Conservation (phyloP, 2,888 invertebrate species). For the Ramazzottius varieornatus region DNA sequence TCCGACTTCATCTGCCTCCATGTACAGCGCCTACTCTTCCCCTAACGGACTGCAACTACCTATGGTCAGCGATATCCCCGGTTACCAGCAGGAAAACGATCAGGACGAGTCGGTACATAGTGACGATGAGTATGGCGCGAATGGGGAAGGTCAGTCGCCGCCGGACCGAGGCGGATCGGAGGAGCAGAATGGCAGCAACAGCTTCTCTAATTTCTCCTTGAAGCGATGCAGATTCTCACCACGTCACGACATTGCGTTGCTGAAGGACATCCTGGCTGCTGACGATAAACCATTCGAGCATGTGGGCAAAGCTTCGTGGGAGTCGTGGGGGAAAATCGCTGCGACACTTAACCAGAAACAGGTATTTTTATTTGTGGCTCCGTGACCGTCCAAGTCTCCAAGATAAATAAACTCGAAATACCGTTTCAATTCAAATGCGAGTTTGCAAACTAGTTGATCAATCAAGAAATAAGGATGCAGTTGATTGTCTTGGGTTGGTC, state of each 20-base stretch:
- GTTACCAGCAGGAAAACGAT: background rate
- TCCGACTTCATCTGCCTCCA: no score
- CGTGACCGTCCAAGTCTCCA: no score
- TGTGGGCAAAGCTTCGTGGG: background rate
- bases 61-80: no score
- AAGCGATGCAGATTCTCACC: background rate
- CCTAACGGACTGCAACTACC: no score
- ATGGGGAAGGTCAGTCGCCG: background rate
- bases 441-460: no score
- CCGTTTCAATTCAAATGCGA: no score
- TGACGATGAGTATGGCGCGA: background rate
- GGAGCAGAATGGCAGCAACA: no score
- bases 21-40: no score
- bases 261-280: background rate
- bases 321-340: background rate
- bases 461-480: no score
- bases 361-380: background rate
- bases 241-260: background rate
- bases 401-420: no score
- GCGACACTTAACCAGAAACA: background rate
- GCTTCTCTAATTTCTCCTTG: background rate
- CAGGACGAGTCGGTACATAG: background rate
- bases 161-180: background rate
- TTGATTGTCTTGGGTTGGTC: no score
- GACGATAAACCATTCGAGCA: background rate